Percentiles rank a stretch among this genome's conserved stretches.
These are phyloP conservation scores for Eunapius fragilis DNA, from an alignment of 37 sponge, comb jelly and placozoan genomes.

Conservation along the genomic window DNA sequence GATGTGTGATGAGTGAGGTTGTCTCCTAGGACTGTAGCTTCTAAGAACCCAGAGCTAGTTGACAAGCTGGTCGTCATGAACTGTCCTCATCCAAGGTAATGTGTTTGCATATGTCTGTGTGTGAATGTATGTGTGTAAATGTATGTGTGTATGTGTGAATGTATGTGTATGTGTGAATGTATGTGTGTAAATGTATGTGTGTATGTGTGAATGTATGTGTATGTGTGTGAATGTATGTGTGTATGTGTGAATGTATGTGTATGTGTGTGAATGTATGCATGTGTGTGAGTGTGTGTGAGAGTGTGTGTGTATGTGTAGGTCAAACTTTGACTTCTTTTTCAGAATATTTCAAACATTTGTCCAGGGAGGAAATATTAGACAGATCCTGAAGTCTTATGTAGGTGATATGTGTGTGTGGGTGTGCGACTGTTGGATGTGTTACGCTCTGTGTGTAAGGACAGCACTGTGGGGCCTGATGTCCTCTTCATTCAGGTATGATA, in stretches of 20 bases:
- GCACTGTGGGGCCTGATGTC: too few relatives aligned
- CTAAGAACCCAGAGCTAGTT: too few relatives aligned
- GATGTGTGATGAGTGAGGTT: too few relatives aligned
- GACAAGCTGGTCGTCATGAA: too few relatives aligned
- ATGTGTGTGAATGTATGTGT: slow-evolving; percentile 44
- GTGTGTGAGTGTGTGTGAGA: background rate
- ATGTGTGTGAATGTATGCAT: background rate
- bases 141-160: slow-evolving; percentile 52
- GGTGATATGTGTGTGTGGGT: background rate
- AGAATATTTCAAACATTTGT: background rate
- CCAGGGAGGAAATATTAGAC: background rate
- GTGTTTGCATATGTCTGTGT: too few relatives aligned
- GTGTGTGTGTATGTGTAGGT: background rate
- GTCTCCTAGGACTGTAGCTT: too few relatives aligned
- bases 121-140: slow-evolving; percentile 37
- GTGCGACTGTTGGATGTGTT: background rate
- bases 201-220: slow-evolving; percentile 22
- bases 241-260: background rate
- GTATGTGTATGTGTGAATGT: slow-evolving; percentile 51
- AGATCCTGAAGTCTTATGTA: background rate
- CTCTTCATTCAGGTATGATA: too few relatives aligned
- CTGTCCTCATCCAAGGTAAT: background rate
- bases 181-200: slow-evolving; percentile 37
- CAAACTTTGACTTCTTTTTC: background rate
- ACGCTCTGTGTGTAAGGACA: background rate